Evolutionary conservation across 2,888 invertebrate species (phyloP), one percentile per base, ranked within the genome.

Genomic region (Zele albiditarsus): DNA sequence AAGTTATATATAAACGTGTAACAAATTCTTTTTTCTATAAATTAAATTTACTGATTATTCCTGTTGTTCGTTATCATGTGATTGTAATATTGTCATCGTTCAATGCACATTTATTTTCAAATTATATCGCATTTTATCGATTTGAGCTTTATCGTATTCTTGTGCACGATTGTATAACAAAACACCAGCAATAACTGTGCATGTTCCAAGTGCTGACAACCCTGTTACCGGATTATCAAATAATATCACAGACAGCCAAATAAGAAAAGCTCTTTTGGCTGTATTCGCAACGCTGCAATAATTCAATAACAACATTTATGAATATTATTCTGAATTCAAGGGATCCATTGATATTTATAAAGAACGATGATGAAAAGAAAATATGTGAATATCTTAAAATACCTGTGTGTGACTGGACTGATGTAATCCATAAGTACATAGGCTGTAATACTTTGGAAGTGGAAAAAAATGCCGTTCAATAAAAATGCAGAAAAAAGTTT

Each of bases 361-460:
- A 23, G 12, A 68, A 31, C 74, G 53, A 33, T 25, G 46, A 71
- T 67, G 46, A 33, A 42, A 58, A 58, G 2, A 38, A 53, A 71
- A 62, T 62, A 63, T 71, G 12, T 16, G 1, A n/a, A n/a, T n/a
- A n/a, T n/a, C n/a, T n/a, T n/a, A n/a, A 33, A 63, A 49, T 90
- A 94, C 94, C 94, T 94, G 86, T 95, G 94, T 33, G 95, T 95
- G 20, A 95, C 94, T 28, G 95, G 95, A 87, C 94, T 94, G 85
- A 95, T 94, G 84, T 94, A 94, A 85, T 94, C 94, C 94, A 95
- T 94, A 78, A 95, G 91, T 77, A 94, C 94, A 87, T 95, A 95
- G 6, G 95, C 95, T 60, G 94, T 94, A 84, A 95, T 94, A 86
- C 94, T 94, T 91, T 95, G 95, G 85, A 94, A 94, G 89, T 95